A percentile compares a stretch with the other conserved stretches of the same genome.
Evolutionary conservation across 2,888 invertebrate species (phyloP).

Genomic region (Tipula vernalis): DNA sequence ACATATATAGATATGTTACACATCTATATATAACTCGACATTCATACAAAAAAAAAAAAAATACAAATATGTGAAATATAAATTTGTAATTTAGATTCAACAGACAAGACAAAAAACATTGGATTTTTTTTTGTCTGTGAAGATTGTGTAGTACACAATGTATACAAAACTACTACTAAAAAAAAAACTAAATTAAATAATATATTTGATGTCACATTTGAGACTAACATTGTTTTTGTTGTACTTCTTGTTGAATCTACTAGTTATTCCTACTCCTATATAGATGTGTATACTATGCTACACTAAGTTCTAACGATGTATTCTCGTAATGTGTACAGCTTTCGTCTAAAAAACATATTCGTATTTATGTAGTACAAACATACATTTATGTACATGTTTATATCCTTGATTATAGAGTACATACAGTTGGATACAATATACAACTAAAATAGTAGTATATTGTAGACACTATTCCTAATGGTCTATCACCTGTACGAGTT

Average conservation of each 20-base stretch:
- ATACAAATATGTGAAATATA: not conserved
- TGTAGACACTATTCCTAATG: too few species aligned
- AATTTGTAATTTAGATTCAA: conserved; percentile 4
- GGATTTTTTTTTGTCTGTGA: not conserved
- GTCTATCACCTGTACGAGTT: too few species aligned
- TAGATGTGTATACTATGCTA: not conserved
- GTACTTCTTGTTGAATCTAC: not conserved
- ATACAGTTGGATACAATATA: too few species aligned
- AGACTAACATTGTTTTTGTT: not conserved
- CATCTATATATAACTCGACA: not conserved
- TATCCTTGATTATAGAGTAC: too few species aligned
- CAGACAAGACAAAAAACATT: not conserved
- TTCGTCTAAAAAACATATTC: too few species aligned
- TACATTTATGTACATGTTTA: too few species aligned
- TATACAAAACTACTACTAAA: not conserved
- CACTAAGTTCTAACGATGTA: too few species aligned
- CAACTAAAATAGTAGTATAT: too few species aligned
- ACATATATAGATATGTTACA: not conserved
- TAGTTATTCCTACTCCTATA: not conserved
- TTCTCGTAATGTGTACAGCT: too few species aligned
- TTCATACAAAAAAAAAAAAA: not conserved
- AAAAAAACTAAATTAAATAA: not conserved
- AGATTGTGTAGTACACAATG: not conserved
- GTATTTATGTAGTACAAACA: too few species aligned
- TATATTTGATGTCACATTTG: not conserved